Percentiles rank a stretch among this genome's conserved stretches.
These are phyloP conservation scores for Acrossocheilus wenchowensis DNA, from an alignment of 2,797 vertebrate genomes.

Conservation along the genomic window DNA sequence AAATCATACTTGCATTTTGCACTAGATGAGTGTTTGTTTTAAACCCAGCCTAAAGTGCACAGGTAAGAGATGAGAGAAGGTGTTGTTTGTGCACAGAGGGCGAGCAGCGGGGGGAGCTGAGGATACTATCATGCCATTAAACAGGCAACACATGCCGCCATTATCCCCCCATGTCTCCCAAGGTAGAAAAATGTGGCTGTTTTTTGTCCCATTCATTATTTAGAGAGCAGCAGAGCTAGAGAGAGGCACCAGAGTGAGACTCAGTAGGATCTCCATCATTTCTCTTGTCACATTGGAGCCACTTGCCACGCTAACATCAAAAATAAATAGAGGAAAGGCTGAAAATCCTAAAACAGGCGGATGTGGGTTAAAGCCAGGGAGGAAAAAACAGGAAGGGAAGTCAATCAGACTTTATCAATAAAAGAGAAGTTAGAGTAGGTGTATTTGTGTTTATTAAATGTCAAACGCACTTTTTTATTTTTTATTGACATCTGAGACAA, in stretches of 20 bases:
- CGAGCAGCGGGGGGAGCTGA: background rate
- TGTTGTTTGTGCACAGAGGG: background rate
- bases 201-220: conserved; percentile 71
- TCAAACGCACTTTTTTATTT: background rate
- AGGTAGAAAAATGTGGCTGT: conserved; percentile 60
- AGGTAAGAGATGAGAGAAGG: conserved; percentile 1
- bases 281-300: conserved; percentile 57
- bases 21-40: background rate
- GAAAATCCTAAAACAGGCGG: conserved; percentile 56
- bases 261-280: conserved; percentile 61
- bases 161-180: conserved; percentile 57
- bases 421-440: background rate
- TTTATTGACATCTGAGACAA: background rate
- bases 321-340: conserved; percentile 66
- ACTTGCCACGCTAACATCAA: conserved; percentile 70
- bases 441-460: background rate
- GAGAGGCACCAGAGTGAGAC: conserved; percentile 54
- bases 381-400: background rate
- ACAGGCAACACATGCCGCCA: conserved; percentile 62
- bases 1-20: background rate
- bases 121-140: conserved; percentile 15
- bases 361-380: conserved; percentile 34
- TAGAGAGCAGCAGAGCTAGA: conserved; percentile 53
- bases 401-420: conserved; percentile 8
- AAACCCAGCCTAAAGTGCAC: background rate